phyloP scores from a whole-genome alignment of 2,888 invertebrate genomes.

The Cactoblastis cactorum region DNA sequence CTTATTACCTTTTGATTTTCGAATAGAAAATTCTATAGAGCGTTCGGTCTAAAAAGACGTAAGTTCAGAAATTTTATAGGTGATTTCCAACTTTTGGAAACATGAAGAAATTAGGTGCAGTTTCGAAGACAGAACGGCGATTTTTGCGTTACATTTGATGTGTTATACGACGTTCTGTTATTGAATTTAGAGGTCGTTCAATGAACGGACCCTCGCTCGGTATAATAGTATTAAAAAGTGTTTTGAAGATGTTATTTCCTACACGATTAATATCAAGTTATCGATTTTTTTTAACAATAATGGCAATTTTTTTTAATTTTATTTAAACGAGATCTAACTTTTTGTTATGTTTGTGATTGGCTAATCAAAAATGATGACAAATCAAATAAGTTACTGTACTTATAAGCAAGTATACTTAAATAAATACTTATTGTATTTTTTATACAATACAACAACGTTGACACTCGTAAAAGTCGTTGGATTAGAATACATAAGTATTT shows the following conservation, averaged over 20 bases:
- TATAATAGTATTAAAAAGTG: conserved; percentile 65
- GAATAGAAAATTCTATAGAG: conserved; percentile 35
- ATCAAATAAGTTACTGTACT: too few relatives aligned
- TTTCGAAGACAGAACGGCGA: conserved; percentile 38
- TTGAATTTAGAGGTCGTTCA: conserved; percentile 52
- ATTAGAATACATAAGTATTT: too few relatives aligned
- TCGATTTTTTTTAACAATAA: too few relatives aligned
- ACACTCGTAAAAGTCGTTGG: too few relatives aligned
- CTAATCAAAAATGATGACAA: too few relatives aligned
- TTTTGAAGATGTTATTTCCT: conserved; percentile 26
- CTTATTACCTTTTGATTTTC: conserved; percentile 55
- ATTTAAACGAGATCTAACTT: too few relatives aligned
- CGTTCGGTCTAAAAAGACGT: conserved; percentile 35
- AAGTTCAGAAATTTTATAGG: conserved; percentile 37
- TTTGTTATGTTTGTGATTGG: too few relatives aligned
- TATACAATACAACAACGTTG: too few relatives aligned
- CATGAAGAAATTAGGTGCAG: conserved; percentile 35
- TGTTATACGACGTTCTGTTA: conserved; percentile 51
- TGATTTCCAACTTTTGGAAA: conserved; percentile 40
- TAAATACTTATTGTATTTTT: too few relatives aligned
- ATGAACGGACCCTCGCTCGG: conserved; percentile 67
- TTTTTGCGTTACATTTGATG: conserved; percentile 34
- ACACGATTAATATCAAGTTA: background rate
- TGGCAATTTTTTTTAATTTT: too few relatives aligned
- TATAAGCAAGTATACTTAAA: too few relatives aligned